These are phyloP conservation scores for Nematopogon swammerdamellus DNA, from an alignment of 2,888 invertebrate species.

Conservation along the genomic window DNA sequence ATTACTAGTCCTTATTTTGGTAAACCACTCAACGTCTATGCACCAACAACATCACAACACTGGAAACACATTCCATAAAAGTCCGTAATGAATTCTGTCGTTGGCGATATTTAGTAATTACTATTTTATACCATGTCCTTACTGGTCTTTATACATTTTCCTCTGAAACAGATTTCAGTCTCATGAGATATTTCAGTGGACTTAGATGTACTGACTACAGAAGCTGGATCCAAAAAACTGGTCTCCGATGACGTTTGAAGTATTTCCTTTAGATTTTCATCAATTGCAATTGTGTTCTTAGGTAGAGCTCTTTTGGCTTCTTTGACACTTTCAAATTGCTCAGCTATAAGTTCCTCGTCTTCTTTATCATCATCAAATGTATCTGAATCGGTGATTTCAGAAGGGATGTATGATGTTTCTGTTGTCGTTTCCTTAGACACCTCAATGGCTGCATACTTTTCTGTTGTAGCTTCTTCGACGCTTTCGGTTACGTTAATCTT, in stretches of 20 bases:
- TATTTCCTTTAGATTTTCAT: neutral
- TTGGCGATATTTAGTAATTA: conserved; percentile 8
- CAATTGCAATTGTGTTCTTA: neutral
- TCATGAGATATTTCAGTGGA: conserved; percentile 81
- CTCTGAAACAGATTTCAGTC: conserved; percentile 86
- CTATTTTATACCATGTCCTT: conserved; percentile 33
- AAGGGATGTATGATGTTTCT: conserved; percentile 36
- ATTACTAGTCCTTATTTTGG: conserved; percentile 21
- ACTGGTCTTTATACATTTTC: conserved; percentile 73
- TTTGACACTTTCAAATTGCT: conserved; percentile 3
- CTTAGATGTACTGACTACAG: conserved; percentile 69
- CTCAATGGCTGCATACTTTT: conserved; percentile 11
- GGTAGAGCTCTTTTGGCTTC: conserved; percentile 1
- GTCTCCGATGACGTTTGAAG: conserved; percentile 32
- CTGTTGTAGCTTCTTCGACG: conserved; percentile 16
- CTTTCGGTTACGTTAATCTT: conserved; percentile 10
- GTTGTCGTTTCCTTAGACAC: conserved; percentile 23
- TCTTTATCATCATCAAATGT: conserved; percentile 15
- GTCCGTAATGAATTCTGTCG: conserved; percentile 22
- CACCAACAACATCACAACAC: neutral
- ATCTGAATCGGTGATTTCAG: conserved; percentile 31
- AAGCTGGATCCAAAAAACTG: conserved; percentile 48
- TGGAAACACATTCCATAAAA: neutral
- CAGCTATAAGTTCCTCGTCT: conserved; percentile 6
- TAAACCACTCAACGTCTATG: conserved; percentile 23